These are phyloP conservation scores for Sclerurus mexicanus DNA, from an alignment of 2,113 vertebrate species.

Conservation along the genomic window DNA sequence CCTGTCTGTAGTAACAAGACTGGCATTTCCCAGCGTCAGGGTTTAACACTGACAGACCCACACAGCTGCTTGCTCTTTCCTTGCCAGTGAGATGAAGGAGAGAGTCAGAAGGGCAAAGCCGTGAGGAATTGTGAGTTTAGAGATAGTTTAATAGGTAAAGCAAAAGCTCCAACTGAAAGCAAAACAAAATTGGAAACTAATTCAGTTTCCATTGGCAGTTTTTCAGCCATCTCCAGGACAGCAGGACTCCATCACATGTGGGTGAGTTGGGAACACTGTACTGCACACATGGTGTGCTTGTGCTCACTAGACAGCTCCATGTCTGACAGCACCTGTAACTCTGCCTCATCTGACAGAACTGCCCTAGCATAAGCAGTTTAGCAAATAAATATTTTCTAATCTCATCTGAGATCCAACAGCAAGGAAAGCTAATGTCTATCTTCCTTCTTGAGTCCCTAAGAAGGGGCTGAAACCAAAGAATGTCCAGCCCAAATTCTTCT, in stretches of 20 bases:
- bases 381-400: background rate
- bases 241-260: rapidly evolving
- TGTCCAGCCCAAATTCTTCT: background rate
- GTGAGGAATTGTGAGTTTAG: background rate
- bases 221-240: background rate
- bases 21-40: background rate
- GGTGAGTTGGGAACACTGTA: background rate
- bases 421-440: background rate
- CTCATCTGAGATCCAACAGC: background rate
- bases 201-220: background rate
- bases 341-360: background rate
- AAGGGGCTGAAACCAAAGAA: background rate
- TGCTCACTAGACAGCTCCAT: background rate
- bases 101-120: background rate
- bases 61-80: background rate
- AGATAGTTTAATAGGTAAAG: background rate
- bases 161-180: background rate
- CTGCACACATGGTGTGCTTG: background rate
- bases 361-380: background rate
- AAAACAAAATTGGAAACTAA: background rate
- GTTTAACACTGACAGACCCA: background rate
- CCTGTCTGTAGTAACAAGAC: background rate
- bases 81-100: background rate
- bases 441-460: background rate
- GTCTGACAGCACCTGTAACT: background rate